Conservation (phyloP, 2,888 invertebrate species). For the Resseliella maxima region DNA sequence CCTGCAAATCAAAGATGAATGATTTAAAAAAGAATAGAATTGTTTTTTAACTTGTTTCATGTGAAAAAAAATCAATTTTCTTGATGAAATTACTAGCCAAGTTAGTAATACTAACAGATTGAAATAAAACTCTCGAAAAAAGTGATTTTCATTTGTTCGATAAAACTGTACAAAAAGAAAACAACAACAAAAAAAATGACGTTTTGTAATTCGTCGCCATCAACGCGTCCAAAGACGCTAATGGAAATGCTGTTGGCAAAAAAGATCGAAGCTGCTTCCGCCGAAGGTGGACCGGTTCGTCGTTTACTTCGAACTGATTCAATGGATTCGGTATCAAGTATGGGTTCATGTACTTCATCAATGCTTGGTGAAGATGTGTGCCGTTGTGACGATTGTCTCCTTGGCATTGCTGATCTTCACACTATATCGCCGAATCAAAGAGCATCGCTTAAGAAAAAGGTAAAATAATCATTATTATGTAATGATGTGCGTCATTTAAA, state of each 20-base stretch:
- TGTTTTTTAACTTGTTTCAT: no score
- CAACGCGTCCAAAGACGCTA: constrained; percentile 76
- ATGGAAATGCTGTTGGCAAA: constrained; percentile 85
- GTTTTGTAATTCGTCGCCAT: constrained; percentile 69
- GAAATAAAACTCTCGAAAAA: no score
- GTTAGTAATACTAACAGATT: no score
- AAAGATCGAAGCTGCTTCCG: constrained; percentile 80
- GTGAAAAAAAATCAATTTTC: no score
- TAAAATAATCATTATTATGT: constrained; percentile 64
- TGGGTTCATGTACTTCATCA: constrained; percentile 76
- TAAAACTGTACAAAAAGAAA: not conserved
- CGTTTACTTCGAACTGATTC: constrained; percentile 79
- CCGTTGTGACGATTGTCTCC: constrained; percentile 83
- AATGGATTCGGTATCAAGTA: constrained; percentile 79
- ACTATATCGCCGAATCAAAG: constrained; percentile 70
- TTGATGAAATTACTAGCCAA: no score
- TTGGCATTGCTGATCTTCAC: constrained; percentile 84
- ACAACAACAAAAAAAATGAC: constrained; percentile 66
- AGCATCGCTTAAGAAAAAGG: constrained; percentile 74
- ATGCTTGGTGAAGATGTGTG: constrained; percentile 77
- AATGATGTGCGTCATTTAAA: no score
- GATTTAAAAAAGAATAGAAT: no score
- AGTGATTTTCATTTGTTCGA: not conserved
- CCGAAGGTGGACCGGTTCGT: constrained; percentile 67
- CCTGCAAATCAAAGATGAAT: no score